Percentiles rank a stretch among this genome's conserved stretches.
phyloP scores from a whole-genome alignment of 2,888 invertebrate species.

The Drosophila mayaguana region DNA sequence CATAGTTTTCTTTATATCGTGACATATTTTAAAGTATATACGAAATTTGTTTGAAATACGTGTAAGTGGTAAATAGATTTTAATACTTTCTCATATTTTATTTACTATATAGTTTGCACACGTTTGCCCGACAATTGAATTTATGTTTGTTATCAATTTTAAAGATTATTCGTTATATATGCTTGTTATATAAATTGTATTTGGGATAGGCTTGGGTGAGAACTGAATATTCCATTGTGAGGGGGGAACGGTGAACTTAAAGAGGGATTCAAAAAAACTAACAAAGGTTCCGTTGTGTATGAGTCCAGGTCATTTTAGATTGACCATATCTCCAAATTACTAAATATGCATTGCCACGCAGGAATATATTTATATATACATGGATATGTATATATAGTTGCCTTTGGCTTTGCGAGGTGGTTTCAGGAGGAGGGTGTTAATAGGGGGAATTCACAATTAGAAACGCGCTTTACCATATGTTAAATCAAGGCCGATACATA shows the following conservation, averaged over 20 bases:
- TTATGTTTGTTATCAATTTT: slow-evolving; percentile 29
- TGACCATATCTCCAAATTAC: slow-evolving; percentile 12
- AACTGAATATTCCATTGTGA: slow-evolving; percentile 8
- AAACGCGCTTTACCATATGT: slow-evolving; percentile 11
- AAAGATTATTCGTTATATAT: slow-evolving; percentile 51
- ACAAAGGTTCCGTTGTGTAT: slow-evolving; percentile 1
- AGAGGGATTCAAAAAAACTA: background rate
- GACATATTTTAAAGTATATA: slow-evolving; percentile 41
- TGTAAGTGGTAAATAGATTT: slow-evolving; percentile 4
- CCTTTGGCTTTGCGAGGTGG: background rate
- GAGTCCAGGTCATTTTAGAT: background rate
- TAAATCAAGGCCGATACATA: slow-evolving; percentile 1
- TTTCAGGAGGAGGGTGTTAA: background rate
- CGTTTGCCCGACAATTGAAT: slow-evolving; percentile 37
- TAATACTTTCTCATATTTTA: slow-evolving; percentile 11
- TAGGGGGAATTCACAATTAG: background rate
- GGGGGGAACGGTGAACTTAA: slow-evolving; percentile 3
- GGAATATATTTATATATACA: background rate
- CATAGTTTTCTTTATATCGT: slow-evolving; percentile 12
- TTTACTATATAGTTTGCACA: slow-evolving; percentile 24
- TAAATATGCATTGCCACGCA: background rate
- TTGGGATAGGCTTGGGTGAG: slow-evolving; percentile 11
- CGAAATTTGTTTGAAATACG: slow-evolving; percentile 38
- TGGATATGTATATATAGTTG: background rate
- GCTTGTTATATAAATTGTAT: slow-evolving; percentile 29